A percentile compares a stretch with the other conserved stretches of the same genome.
These are phyloP conservation scores for Bubo bubo DNA, from an alignment of 2,113 vertebrate species.

Conservation along the genomic window DNA sequence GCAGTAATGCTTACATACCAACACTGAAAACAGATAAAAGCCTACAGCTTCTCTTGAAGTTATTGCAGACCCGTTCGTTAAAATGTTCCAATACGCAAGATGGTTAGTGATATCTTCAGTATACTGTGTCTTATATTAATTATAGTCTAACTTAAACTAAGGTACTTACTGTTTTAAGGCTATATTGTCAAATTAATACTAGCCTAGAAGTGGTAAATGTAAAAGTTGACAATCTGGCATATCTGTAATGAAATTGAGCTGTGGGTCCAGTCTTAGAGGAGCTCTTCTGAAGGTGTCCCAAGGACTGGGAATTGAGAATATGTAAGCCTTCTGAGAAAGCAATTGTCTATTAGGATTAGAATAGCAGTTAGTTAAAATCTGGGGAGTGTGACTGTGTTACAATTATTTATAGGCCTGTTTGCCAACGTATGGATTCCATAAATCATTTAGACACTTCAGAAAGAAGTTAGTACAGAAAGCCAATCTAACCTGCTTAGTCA, in stretches of 20 bases:
- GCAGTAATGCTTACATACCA: conserved; percentile 89
- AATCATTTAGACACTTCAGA: not conserved
- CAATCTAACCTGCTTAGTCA: not conserved
- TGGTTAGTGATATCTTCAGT: conserved; percentile 73
- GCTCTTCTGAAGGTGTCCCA: not conserved
- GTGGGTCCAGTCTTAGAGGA: not conserved
- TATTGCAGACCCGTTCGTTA: conserved; percentile 77
- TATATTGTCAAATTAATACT: not conserved
- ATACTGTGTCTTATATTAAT: conserved; percentile 47
- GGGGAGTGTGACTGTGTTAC: not conserved
- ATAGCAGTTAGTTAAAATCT: not conserved
- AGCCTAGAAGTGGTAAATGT: not conserved
- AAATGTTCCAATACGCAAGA: conserved; percentile 55
- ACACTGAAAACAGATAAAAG: conserved; percentile 87
- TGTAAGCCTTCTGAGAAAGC: not conserved
- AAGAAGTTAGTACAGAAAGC: not conserved
- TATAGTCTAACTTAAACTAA: not conserved
- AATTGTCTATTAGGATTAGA: not conserved
- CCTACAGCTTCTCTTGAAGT: conserved; percentile 85
- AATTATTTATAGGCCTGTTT: not conserved
- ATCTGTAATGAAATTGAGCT: not conserved
- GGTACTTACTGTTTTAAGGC: not conserved
- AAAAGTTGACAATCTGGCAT: not conserved
- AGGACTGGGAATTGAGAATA: not conserved
- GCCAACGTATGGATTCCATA: fast-evolving